These are phyloP conservation scores for Pristionchus exspectatus DNA, from an alignment of 2,888 invertebrate species.

Conservation along the genomic window DNA sequence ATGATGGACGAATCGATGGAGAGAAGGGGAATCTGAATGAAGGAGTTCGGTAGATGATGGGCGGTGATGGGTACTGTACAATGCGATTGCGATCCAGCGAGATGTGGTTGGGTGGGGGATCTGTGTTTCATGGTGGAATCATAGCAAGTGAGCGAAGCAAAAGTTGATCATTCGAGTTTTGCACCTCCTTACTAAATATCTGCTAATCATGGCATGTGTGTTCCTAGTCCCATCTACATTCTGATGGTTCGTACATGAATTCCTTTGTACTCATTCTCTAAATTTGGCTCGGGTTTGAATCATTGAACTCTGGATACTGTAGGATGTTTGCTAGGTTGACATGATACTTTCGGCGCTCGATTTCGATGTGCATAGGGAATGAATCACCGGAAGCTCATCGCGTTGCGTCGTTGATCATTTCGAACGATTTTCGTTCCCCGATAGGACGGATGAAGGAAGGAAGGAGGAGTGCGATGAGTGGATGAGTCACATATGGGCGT, in stretches of 20 bases:
- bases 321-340: neutral
- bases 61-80: neutral
- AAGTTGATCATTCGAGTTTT: too few relatives aligned
- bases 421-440: slow-evolving; percentile 2
- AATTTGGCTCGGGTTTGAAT: too few relatives aligned
- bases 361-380: neutral
- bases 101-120: too few relatives aligned
- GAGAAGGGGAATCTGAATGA: slow-evolving; percentile 36
- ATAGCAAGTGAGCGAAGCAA: too few relatives aligned
- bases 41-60: neutral
- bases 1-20: neutral
- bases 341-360: neutral
- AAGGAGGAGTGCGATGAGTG: neutral
- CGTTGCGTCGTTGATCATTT: neutral
- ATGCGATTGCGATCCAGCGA: too few relatives aligned
- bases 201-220: too few relatives aligned
- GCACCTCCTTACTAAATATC: too few relatives aligned
- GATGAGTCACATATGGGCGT: slow-evolving; percentile 1
- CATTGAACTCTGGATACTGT: neutral
- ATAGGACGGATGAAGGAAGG: slow-evolving; percentile 23
- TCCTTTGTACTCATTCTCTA: too few relatives aligned
- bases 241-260: too few relatives aligned
- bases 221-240: too few relatives aligned
- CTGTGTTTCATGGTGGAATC: neutral
- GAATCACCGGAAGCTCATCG: slow-evolving; percentile 11